Evolutionary conservation across 2,797 vertebrate genomes (phyloP).

Genomic region (Moxostoma hubbsi): DNA sequence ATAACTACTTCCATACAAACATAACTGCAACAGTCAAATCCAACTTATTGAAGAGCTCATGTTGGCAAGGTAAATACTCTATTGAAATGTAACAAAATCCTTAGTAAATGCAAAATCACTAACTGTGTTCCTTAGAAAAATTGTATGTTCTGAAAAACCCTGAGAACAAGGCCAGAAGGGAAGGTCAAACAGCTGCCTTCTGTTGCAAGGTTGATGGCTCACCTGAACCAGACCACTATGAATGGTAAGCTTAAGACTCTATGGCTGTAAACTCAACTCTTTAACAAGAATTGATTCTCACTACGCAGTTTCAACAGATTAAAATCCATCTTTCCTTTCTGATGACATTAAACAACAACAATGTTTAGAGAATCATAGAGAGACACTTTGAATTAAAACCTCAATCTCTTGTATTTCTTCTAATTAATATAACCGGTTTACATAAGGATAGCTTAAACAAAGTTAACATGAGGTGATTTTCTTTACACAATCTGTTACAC

Average conservation of each 20-base stretch:
- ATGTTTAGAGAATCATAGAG: not conserved
- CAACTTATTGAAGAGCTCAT: too few species aligned
- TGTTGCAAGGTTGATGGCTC: slow-evolving; percentile 89
- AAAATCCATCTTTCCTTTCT: not conserved
- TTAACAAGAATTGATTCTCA: slow-evolving; percentile 7
- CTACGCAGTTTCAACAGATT: not conserved
- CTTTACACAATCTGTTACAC: not conserved
- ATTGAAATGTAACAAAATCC: not conserved
- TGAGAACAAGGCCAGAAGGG: slow-evolving; percentile 83
- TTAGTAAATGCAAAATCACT: not conserved
- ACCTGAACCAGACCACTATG: slow-evolving; percentile 84
- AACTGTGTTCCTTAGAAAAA: slow-evolving; percentile 77
- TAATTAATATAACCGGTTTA: not conserved
- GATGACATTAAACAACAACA: not conserved
- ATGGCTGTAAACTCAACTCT: not conserved
- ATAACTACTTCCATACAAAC: too few species aligned
- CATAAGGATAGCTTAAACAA: not conserved
- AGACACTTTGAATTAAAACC: not conserved
- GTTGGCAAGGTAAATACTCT: not conserved
- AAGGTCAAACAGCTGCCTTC: slow-evolving; percentile 86
- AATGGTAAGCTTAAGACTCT: slow-evolving; percentile 82
- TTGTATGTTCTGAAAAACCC: slow-evolving; percentile 87
- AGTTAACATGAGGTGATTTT: not conserved
- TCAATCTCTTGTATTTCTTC: not conserved
- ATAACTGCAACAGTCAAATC: too few species aligned